Base-by-base conservation (phyloP, 2,888 invertebrate species). In the Tortrix viridana region DNA sequence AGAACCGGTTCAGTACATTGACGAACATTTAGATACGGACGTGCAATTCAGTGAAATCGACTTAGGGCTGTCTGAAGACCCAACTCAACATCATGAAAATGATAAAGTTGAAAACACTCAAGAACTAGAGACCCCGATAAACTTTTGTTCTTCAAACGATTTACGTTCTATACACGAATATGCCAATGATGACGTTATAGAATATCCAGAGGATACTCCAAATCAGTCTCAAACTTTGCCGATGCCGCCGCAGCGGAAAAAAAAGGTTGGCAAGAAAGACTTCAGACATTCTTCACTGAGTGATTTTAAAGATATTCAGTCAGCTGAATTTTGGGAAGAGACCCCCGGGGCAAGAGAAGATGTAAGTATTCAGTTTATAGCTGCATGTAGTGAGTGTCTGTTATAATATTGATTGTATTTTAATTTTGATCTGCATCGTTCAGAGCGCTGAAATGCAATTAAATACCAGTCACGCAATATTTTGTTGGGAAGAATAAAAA, bases 181-280 rank as follows among this genome's bases (percentile, higher is more conserved):
- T 72, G 88, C 89, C 22, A 88, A 89, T 65, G 93, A 93, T 75
- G 88, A 92, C 65, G 87, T 92, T 2, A 92, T 92, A 56, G 92
- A 93, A 69, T 93, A 94, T 70, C 92, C 93, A 0, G 92, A 93
- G 32, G 90, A 89, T 67, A 70, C 86, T n/a, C 84, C 84, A 0
- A 79, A 89, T 41, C 84, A 88, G 66, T 88, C 90, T 5, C 87
- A 91, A 69, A 92, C 92, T 6, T 75, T 92, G 44, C 92, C 92
- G 1, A 89, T 89, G 89, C 91, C 92, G 22, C 92, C 92, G 9
- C 88, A 83, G 68, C 79, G 92, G 44, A 92, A 83, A 64, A 89
- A 87, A 68, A 91, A 82, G 65, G 75, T 76, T 64, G 69, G 67
- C 16, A 84, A 82, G 69, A 84, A 79, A 47, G 85, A 84, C 43